These are phyloP conservation scores for Phylloscopus collybita DNA, from an alignment of 2,797 vertebrate species.

Conservation along the genomic window DNA sequence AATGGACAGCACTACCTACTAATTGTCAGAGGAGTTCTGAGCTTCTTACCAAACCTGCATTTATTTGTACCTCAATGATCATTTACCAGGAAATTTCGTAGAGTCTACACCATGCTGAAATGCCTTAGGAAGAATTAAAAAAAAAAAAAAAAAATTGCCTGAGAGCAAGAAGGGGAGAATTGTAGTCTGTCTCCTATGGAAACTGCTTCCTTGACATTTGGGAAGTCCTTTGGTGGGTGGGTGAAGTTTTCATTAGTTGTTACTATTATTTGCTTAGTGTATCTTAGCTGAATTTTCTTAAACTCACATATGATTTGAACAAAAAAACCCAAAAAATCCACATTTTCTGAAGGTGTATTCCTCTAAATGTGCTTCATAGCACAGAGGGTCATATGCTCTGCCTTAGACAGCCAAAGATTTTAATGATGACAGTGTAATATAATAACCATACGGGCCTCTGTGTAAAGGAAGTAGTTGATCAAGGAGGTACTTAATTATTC, in stretches of 20 bases:
- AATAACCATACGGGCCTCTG: background rate
- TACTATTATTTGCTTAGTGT: background rate
- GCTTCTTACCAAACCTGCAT: background rate
- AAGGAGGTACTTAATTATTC: constrained; percentile 3
- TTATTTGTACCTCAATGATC: background rate
- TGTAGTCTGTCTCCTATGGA: background rate
- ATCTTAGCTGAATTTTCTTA: background rate
- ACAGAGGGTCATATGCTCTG: background rate
- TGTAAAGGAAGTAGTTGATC: constrained; percentile 47
- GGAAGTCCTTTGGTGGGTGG: background rate
- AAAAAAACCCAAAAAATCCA: background rate
- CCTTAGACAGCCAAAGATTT: background rate
- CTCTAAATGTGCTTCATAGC: background rate
- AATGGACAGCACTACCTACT: background rate
- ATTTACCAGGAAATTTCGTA: background rate
- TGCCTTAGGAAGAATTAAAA: background rate
- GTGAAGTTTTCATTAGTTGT: background rate
- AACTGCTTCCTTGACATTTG: background rate
- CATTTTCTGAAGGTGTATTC: background rate
- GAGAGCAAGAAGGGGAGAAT: background rate
- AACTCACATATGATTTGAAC: background rate
- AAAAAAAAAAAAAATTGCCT: background rate
- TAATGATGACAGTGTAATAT: background rate
- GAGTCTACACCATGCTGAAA: background rate
- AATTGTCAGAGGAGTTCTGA: background rate